Base-by-base conservation (phyloP, 1,140 invertebrate species). In the Leptopilina clavipes region DNA sequence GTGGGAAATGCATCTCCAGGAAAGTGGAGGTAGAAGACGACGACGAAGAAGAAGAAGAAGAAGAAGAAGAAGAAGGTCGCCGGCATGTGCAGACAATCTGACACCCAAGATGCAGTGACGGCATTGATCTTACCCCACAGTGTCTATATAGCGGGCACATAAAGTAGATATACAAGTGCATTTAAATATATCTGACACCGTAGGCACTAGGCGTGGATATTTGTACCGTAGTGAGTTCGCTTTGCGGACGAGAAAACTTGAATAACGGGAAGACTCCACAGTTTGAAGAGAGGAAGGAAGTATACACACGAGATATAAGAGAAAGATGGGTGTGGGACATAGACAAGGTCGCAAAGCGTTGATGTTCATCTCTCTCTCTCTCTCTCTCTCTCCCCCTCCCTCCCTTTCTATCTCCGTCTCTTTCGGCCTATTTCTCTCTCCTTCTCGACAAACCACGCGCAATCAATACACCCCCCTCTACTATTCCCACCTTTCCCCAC, bases 381-480 rank as follows among this genome's bases (percentile, higher is more conserved):
- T 54, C 75, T 74, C 75, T 59, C 75, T 72, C 76, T 79, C 72
- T 73, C 80, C 73, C 54, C 43, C n/a, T n/a, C n/a, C n/a, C n/a
- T n/a, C n/a, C n/a, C 82, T 77, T 72, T 75, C 76, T 74, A 40
- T 80, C 79, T 65, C 75, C 72, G 59, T 71, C 75, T 75, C 76
- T 79, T 75, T 74, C 80, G 73, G 59, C 56, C 82, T 78, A 72
- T 76, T 76, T 74, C 79, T 77, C 79, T 78, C 77, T 78, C 71
- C 19, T 70, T 76, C 59, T 79, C 81, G 77, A 82, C 74, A 82
- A n/a, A 84, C 82, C 75, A 54, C 82, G 78, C 82, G 83, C 85
- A 88, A 89, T 89, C 88, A 88, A 88, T 89, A 88, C 86, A 74
- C 37, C 80, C 81, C 56, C 81, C 82, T 81, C 81, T 45, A 65